phyloP scores from a whole-genome alignment of 2,113 vertebrate species.

The Phaetusa simplex region DNA sequence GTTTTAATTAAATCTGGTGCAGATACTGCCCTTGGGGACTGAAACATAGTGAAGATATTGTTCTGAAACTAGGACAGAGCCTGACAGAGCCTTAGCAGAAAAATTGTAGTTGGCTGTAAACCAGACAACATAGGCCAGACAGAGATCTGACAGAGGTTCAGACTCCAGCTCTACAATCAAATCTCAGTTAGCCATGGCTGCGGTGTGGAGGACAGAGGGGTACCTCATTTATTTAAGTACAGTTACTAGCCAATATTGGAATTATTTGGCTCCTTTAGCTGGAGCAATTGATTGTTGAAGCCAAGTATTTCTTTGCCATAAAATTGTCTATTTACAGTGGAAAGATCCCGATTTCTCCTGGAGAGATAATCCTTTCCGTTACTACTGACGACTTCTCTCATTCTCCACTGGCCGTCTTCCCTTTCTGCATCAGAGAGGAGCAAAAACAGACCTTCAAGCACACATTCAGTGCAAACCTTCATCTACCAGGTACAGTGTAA shows the following conservation, averaged over 20 bases:
- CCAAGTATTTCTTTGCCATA: background rate
- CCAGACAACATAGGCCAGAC: background rate
- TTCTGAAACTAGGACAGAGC: slow-evolving; percentile 35
- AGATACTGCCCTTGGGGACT: background rate
- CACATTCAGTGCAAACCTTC: background rate
- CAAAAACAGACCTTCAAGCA: background rate
- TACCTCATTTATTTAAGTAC: background rate
- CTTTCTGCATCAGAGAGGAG: background rate
- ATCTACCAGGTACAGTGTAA: background rate
- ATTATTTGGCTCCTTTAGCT: background rate
- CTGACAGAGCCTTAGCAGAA: background rate
- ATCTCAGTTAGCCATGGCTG: background rate
- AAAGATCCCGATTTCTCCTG: background rate
- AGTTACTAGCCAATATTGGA: background rate
- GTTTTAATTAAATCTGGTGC: slow-evolving; percentile 44
- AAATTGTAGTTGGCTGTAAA: background rate
- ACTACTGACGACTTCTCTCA: background rate
- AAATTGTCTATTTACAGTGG: background rate
- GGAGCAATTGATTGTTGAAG: background rate
- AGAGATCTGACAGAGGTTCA: background rate
- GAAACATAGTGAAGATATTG: background rate
- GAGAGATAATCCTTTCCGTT: background rate
- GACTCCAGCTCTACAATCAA: background rate
- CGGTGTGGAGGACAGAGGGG: background rate
- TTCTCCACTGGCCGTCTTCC: background rate